Evolutionary conservation across 2,797 vertebrate species (phyloP).

Genomic region (Jordanella pulchra): DNA sequence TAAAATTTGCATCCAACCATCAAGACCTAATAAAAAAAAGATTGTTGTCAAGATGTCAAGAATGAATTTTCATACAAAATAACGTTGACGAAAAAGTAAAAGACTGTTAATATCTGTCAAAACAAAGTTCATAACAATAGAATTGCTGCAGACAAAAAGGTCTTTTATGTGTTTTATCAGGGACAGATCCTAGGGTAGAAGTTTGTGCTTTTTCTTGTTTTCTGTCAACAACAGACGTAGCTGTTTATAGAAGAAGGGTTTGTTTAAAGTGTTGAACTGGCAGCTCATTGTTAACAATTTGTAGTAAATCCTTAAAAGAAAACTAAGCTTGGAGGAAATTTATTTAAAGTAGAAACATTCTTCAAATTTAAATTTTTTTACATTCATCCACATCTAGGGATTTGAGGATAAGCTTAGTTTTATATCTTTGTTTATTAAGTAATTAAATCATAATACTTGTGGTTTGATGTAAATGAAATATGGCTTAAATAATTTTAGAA

Average conservation of each 20-base stretch:
- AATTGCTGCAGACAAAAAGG: slow-evolving; percentile 16
- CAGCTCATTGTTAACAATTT: slow-evolving; percentile 1
- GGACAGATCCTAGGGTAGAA: slow-evolving; percentile 30
- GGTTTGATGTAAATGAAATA: not conserved
- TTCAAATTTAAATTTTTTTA: not conserved
- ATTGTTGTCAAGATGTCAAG: slow-evolving; percentile 46
- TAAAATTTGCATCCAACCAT: slow-evolving; percentile 58
- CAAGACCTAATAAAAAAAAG: slow-evolving; percentile 52
- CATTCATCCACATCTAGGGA: not conserved
- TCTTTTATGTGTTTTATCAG: slow-evolving; percentile 31
- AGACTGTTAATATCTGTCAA: slow-evolving; percentile 45
- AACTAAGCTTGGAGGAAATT: not conserved
- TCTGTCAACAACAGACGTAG: slow-evolving; percentile 10
- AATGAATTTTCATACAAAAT: slow-evolving; percentile 57
- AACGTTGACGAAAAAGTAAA: slow-evolving; percentile 35
- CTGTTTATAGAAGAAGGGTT: slow-evolving; percentile 6
- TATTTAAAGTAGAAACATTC: not conserved
- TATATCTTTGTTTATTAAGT: not conserved
- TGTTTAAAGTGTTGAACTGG: slow-evolving; percentile 17
- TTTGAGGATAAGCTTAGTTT: not conserved
- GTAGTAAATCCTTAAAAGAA: not conserved
- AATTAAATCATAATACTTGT: not conserved
- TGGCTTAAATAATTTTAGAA: not conserved
- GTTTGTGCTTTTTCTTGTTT: slow-evolving; percentile 23
- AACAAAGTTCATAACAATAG: slow-evolving; percentile 47